Evolutionary conservation across 2,113 vertebrate genomes (phyloP).

Genomic region (Lanius collurio): DNA sequence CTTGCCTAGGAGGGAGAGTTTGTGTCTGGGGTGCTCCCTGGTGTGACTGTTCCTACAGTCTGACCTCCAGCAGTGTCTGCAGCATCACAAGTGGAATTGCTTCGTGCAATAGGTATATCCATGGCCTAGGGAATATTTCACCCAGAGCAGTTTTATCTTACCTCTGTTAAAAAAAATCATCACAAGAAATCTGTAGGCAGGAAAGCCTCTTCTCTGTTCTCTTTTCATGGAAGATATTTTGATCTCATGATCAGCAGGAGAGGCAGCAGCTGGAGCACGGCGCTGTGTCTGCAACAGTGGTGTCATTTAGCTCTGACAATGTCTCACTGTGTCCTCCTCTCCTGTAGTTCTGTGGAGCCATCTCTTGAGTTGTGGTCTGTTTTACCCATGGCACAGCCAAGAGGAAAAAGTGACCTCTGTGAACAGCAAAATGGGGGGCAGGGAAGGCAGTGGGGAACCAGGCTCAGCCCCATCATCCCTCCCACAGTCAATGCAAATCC

Average conservation of each 20-base stretch:
- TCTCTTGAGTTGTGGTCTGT: neutral
- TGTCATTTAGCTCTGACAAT: neutral
- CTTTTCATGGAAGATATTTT: neutral
- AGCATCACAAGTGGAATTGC: neutral
- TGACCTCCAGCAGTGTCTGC: neutral
- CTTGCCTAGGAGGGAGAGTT: neutral
- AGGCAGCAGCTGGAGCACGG: neutral
- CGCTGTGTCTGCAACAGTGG: neutral
- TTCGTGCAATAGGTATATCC: neutral
- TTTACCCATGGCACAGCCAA: neutral
- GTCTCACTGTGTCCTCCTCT: neutral
- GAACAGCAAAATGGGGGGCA: neutral
- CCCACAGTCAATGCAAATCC: fast-evolving
- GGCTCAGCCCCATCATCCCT: neutral
- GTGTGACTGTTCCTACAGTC: neutral
- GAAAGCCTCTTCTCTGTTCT: neutral
- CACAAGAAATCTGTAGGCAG: neutral
- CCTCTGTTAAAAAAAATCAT: neutral
- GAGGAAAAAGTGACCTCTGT: neutral
- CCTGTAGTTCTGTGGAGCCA: neutral
- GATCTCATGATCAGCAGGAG: neutral
- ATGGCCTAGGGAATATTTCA: neutral
- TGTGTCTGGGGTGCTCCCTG: neutral
- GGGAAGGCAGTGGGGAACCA: neutral
- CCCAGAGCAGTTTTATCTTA: neutral